Evolutionary conservation across 1,140 invertebrate genomes (phyloP).

Genomic region (Holcopasites calliopsidis): DNA sequence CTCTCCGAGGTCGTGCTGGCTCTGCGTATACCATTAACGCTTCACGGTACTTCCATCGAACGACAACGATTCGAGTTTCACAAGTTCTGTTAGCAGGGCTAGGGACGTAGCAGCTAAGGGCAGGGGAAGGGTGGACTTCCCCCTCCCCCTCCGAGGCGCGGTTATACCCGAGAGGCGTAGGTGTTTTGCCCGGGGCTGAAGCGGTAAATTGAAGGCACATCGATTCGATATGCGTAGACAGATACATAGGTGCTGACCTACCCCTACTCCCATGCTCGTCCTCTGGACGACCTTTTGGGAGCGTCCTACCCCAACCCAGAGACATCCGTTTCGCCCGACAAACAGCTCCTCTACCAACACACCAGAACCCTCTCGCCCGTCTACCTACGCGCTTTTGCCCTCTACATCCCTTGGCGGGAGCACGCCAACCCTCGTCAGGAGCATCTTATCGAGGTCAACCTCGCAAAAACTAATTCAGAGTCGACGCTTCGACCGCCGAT

Average conservation of each 20-base stretch:
- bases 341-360: conserved; percentile 47
- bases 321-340: conserved; percentile 64
- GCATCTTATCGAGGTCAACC: conserved; percentile 55
- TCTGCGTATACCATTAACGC: neutral
- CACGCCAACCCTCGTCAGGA: conserved; percentile 55
- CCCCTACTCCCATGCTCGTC: conserved; percentile 69
- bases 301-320: conserved; percentile 74
- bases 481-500: conserved; percentile 39
- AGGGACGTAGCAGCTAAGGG: neutral
- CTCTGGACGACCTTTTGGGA: conserved; percentile 68
- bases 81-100: neutral
- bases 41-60: conserved; percentile 21
- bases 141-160: too few relatives aligned
- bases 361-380: neutral
- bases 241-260: conserved; percentile 78
- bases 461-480: conserved; percentile 54
- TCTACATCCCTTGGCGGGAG: conserved; percentile 29
- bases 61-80: neutral
- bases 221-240: conserved; percentile 70
- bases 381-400: too few relatives aligned
- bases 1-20: neutral
- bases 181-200: conserved; percentile 31
- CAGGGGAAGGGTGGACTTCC: neutral
- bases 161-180: conserved; percentile 21
- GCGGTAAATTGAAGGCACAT: conserved; percentile 56